Evolutionary conservation across 2,888 invertebrate species (phyloP), one percentile per base, ranked within the genome.

Genomic region (Nymphalis polychloros): DNA sequence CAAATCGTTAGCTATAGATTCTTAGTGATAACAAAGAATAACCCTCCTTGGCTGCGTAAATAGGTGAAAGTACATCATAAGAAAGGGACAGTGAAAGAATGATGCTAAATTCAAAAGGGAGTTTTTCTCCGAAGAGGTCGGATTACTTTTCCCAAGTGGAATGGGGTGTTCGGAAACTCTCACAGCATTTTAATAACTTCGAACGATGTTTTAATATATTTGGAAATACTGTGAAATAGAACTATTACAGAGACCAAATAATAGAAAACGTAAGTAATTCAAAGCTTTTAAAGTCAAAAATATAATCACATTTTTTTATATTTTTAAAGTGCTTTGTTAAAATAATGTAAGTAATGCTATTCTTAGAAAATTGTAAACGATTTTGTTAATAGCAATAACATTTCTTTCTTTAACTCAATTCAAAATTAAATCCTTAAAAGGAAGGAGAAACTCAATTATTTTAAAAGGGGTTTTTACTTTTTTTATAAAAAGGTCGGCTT

Each of bases 71-170:
- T 23, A 8, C 23, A 13, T 23, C 23, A 55, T 4, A 35, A 55
- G 66, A 66, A 49, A 61, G 53, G 48, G 47, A 61, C 60, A 60
- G 50, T 52, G 41, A 61, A 50, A 47, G 64, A 64, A 64, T 59
- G 46, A 53, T 61, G 48, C 48, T 60, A 59, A 52, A 65, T 66
- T 66, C 60, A 66, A 61, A 61, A 66, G 66, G 61, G 53, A 60
- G 53, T 52, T 53, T 64, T 64, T 61, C 60, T 53, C 53, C 53
- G 66, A 61, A 61, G 61, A 61, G 61, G 66, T 66, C 35, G 66
- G 60, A 66, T 66, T 66, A 66, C 66, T 50, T 46, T 52, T 31
- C 60, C 46, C 47, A 41, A 65, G 52, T 35, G 66, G 60, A 50
- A 53, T 66, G 52, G 65, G 65, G 65, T 61, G 64, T 57, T 49